Evolutionary conservation across 1,140 invertebrate genomes (phyloP), one percentile per base, ranked within the genome.

Genomic region (Caenorhabditis latens): DNA sequence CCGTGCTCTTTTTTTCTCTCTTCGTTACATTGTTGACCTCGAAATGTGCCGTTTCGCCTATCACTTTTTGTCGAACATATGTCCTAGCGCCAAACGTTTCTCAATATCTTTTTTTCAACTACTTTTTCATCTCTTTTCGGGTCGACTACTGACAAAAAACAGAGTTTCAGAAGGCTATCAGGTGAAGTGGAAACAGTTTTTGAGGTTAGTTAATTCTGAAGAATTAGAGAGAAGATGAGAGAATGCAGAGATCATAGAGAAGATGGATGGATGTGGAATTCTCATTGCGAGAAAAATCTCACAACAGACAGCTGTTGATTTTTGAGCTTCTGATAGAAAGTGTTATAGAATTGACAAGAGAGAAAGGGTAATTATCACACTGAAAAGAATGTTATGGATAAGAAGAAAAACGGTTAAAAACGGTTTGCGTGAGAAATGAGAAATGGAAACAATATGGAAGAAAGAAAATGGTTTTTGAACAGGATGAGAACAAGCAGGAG

Each of bases 391-490:
- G 61, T n/a, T 58, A n/a, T 58, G 16, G 32, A 32, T 21, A 13
- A 24, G 21, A 32, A 32, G 32, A 63, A 21, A 40, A 63, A 11
- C n/a, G 32, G 61, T 32, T 21, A 32, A 8, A 63, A 13, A 6
- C 6, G 8, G 32, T 24, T 63, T 32, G 32, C 32, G 61, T 63
- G 21, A 58, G 4, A 32, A 32, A 4, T 63, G 9, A 48, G 46
- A 71, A 71, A 48, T 71, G 16, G n/a, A 46, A n/a, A 53, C 21
- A 13, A 79, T 24, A 8, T n/a, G 46, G 21, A 53, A 32, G 53
- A 50, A 53, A 32, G 48, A 21, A 57, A 83, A 43, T 84, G 53
- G 55, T 58, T 84, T 86, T 85, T 87, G 93, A 93, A 94, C 71
- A 14, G 71, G 4, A 53, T 21, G 71, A 32, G n/a, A 53, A 19